Evolutionary conservation across 2,888 invertebrate genomes (phyloP), one percentile per base, ranked within the genome.

Genomic region (Nemoura dubitans): DNA sequence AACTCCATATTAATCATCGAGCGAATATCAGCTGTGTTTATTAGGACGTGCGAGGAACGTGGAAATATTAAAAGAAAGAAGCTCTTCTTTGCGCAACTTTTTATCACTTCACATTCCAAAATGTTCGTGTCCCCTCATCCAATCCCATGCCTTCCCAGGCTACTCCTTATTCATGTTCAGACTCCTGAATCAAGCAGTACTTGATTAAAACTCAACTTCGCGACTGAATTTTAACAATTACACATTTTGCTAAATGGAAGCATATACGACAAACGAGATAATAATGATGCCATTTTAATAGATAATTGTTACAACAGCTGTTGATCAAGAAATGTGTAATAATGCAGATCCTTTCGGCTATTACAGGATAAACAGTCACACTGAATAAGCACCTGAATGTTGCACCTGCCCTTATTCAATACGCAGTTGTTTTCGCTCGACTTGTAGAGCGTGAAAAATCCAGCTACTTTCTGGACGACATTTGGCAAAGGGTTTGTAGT

Each of bases 21-120:
- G 86, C 77, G 85, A 87, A 87, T 87, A 87, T n/a, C n/a, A n/a
- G 85, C 87, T 87, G 85, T 87, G 87, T 87, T 87, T 86, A 87
- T 87, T 86, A 87, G 81, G 78, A 59, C 26, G 81, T 78, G 27
- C 78, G 26, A 59, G 28, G 86, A 77, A n/a, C 30, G 42, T 59
- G 6, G 42, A 80, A 26, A 83, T 76, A 80, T 59, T 77, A 80
- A 76, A 76, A 83, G 82, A 29, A 86, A 76, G 86, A 83, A 77
- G 42, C 43, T 43, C 59, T n/a, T 78, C 14, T 27, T 36, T 16
- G 30, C 26, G 26, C 26, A 85, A 26, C 7, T 59, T 28, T n/a
- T 76, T 29, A 29, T 29, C 27, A 25, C n/a, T 76, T n/a, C 83
- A 76, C 82, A 86, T 86, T 86, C 86, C 86, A 83, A 36, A 83